Percentiles rank a stretch among this genome's conserved stretches.
These are phyloP conservation scores for Python bivittatus DNA, from an alignment of 2,113 vertebrate genomes.

Conservation along the genomic window DNA sequence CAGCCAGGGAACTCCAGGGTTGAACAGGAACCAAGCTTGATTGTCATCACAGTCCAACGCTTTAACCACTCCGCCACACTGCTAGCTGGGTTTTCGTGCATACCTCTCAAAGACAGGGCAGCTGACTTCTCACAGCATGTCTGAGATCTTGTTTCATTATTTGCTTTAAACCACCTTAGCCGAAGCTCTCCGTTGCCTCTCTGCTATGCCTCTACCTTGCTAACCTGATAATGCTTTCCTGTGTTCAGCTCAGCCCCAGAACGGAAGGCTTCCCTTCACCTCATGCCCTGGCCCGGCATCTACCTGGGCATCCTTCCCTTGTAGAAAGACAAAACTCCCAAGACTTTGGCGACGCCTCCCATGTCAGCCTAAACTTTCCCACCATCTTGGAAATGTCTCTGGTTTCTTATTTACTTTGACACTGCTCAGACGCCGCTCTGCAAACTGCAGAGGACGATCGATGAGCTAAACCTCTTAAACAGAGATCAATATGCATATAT, in stretches of 20 bases:
- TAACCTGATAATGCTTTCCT: neutral
- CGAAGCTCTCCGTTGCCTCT: neutral
- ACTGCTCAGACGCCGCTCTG: neutral
- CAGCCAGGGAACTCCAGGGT: no score
- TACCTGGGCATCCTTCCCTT: neutral
- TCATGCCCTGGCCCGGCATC: neutral
- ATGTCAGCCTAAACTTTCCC: no score
- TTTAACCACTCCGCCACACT: no score
- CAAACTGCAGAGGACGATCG: neutral
- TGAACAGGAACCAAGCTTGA: no score
- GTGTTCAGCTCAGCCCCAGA: neutral
- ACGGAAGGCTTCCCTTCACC: no score
- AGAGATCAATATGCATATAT: slow-evolving; percentile 17
- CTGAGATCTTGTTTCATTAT: no score
- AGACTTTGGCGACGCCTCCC: no score
- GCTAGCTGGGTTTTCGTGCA: no score
- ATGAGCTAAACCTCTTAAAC: slow-evolving; percentile 6
- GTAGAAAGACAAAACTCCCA: fast-evolving
- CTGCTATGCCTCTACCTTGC: neutral
- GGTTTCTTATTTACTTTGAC: neutral
- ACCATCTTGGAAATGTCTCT: neutral
- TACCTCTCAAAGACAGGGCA: no score
- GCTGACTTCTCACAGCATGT: no score
- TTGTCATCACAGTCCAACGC: no score
- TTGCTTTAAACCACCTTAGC: neutral